phyloP scores from a whole-genome alignment of 1,140 invertebrate species.

The Drosophila guanche region DNA sequence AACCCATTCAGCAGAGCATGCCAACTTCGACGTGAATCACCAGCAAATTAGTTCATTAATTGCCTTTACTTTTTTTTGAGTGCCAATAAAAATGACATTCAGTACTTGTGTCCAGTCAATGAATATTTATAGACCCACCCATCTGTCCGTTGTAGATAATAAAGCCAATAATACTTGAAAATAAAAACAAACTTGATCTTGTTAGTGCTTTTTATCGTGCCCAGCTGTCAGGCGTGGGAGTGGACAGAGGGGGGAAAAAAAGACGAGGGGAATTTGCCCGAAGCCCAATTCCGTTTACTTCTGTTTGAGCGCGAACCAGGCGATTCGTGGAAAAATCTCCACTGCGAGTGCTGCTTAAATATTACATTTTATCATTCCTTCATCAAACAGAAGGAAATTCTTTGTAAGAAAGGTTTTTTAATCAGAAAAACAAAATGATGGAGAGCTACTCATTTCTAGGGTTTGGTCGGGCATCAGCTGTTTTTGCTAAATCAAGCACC shows the following conservation, averaged over 20 bases:
- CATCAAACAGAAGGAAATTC: too few relatives aligned
- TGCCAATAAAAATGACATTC: not conserved
- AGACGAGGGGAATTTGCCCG: not conserved
- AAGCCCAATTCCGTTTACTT: conserved; percentile 24
- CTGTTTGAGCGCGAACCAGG: not conserved
- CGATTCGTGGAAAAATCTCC: conserved; percentile 11
- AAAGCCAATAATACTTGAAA: conserved; percentile 9
- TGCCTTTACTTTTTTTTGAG: too few relatives aligned
- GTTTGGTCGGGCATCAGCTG: conserved; percentile 43
- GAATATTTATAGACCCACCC: too few relatives aligned
- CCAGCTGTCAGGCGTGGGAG: conserved; percentile 1
- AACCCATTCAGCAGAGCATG: too few relatives aligned
- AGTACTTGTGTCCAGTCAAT: not conserved
- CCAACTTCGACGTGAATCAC: too few relatives aligned
- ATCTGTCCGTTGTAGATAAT: too few relatives aligned
- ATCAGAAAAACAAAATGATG: not conserved
- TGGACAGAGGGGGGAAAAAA: not conserved
- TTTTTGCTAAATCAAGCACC: conserved; percentile 1
- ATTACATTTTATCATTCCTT: conserved; percentile 6
- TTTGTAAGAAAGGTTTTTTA: too few relatives aligned
- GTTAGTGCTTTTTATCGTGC: not conserved
- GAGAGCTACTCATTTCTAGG: conserved; percentile 8
- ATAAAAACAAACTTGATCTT: not conserved
- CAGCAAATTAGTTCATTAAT: too few relatives aligned
- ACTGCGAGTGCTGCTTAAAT: conserved; percentile 10